Conservation (phyloP, 1,140 invertebrate species). For the Pygmarrhopalites habei region DNA sequence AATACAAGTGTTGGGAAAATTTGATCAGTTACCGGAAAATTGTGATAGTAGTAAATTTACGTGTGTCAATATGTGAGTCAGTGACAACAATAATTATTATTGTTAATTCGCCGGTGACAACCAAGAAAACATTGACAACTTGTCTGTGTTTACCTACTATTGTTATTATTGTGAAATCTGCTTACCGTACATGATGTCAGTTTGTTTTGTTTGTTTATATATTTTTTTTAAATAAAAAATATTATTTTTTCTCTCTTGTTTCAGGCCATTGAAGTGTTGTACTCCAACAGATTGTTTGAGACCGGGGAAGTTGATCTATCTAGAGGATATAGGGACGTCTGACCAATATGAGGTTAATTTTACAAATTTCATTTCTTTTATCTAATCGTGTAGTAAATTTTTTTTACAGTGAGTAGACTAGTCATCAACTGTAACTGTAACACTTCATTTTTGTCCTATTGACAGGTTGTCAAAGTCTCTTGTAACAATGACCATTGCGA, state of each 20-base stretch:
- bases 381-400: too few species aligned
- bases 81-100: neutral
- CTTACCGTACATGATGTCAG: too few species aligned
- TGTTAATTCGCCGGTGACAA: too few species aligned
- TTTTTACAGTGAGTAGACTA: too few species aligned
- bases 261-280: slow-evolving; percentile 55
- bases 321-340: slow-evolving; percentile 55
- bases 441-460: too few species aligned
- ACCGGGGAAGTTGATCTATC: slow-evolving; percentile 53
- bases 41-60: neutral
- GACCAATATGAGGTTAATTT: slow-evolving; percentile 47
- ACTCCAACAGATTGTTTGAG: slow-evolving; percentile 70
- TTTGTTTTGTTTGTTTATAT: too few species aligned
- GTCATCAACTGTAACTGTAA: too few species aligned
- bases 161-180: too few species aligned
- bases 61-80: neutral
- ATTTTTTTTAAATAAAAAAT: too few species aligned
- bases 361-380: too few species aligned
- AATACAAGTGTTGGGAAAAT: neutral
- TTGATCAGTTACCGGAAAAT: neutral
- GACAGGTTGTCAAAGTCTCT: slow-evolving; percentile 66
- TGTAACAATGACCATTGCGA: slow-evolving; percentile 91
- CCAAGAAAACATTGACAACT: too few species aligned
- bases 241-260: neutral
- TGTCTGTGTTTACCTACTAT: too few species aligned